Evolutionary conservation across 2,888 invertebrate species (phyloP), one percentile per base, ranked within the genome.

Genomic region (Myathropa florea): DNA sequence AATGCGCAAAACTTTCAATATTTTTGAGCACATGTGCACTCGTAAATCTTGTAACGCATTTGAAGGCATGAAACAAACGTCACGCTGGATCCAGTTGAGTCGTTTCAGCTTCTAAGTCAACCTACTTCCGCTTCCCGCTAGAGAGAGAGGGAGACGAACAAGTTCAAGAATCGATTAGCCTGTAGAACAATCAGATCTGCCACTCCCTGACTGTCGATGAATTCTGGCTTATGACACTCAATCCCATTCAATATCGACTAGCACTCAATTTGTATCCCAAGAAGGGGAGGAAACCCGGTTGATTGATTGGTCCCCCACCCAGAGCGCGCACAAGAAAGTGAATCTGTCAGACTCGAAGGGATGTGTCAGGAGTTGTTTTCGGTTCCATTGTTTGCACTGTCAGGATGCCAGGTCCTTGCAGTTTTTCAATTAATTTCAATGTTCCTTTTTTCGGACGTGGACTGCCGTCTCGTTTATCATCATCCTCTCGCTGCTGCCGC

Each of bases 351-450:
- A 46, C 46, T 46, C n/a, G 46, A 46, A 18, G 46, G 46, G 46
- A 46, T 46, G 46, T 46, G 46, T 46, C 46, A 0, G 2, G 46
- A 46, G 18, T 18, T 46, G 46, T 46, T 46, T 46, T 46, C 46
- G 46, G 18, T n/a, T 46, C 18, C 46, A n/a, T 46, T 46, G 46
- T 46, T 46, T 46, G 46, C 46, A 46, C 64, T 26, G 26, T 21
- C 64, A 75, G 75, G 36, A 67, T 33, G 60, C 24, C 67, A 53
- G 46, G 28, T 59, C 59, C 65, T 67, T 67, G 39, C 46, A 67
- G 60, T 76, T 76, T 57, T 76, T 68, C 76, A 76, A 76, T 76
- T 76, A 68, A 68, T 77, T 68, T 68, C 23, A 39, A 39, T 39
- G 14, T 60, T 33, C 24, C 28, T 53, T 63, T 63, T 63, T 73